Conservation (phyloP, 2,113 vertebrate genomes). For the Eudorcas thomsonii region DNA sequence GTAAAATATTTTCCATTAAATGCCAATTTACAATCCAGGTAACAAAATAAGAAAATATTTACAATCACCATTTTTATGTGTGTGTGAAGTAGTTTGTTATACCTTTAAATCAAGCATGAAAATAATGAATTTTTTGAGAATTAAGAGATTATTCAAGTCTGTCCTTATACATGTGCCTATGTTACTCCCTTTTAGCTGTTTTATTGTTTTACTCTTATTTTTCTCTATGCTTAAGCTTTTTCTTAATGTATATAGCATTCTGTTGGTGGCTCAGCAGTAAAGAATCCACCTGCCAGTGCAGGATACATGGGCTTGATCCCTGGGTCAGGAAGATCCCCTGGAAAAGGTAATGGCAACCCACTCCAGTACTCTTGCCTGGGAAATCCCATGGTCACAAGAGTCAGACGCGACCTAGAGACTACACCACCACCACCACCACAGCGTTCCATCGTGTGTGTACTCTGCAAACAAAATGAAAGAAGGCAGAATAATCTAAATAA, state of each 20-base stretch:
- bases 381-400: neutral
- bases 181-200: neutral
- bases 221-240: neutral
- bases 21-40: neutral
- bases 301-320: neutral
- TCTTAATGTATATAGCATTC: neutral
- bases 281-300: neutral
- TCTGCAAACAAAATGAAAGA: neutral
- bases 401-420: neutral
- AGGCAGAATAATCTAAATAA: neutral
- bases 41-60: slow-evolving; percentile 21
- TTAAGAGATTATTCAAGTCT: neutral
- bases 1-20: neutral
- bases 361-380: neutral
- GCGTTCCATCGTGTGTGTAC: neutral
- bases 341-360: neutral
- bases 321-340: neutral
- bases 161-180: neutral
- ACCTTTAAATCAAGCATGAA: neutral
- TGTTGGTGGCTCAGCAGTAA: neutral
- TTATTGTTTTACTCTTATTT: neutral
- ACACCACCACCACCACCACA: neutral
- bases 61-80: neutral
- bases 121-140: neutral
- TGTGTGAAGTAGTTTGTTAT: neutral